These are phyloP conservation scores for Telmatherina bonti DNA, from an alignment of 2,797 vertebrate genomes.

Conservation along the genomic window DNA sequence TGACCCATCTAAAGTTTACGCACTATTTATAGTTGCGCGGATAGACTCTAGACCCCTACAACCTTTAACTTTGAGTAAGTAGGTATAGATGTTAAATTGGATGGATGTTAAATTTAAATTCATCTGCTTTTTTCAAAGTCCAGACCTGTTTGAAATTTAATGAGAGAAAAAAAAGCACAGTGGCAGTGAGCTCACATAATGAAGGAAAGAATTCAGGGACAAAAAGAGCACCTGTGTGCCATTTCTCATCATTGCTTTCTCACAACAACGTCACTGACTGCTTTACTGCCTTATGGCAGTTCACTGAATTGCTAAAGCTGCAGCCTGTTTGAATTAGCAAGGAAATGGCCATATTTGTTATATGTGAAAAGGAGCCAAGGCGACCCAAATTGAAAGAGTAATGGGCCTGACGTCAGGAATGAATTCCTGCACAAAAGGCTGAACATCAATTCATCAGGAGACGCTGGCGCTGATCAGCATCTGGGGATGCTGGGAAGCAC, in stretches of 20 bases:
- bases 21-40: too few species aligned
- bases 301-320: slow-evolving; percentile 64
- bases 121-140: slow-evolving; percentile 4
- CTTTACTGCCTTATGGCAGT: slow-evolving; percentile 65
- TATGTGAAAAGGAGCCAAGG: slow-evolving; percentile 79
- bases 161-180: slow-evolving; percentile 29
- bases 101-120: slow-evolving; percentile 29
- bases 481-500: slow-evolving; percentile 45
- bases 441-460: slow-evolving; percentile 88
- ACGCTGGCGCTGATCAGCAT: slow-evolving; percentile 82
- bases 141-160: slow-evolving; percentile 44
- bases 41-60: too few species aligned
- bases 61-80: too few species aligned
- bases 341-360: slow-evolving; percentile 80
- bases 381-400: slow-evolving; percentile 87
- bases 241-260: slow-evolving; percentile 78
- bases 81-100: too few species aligned
- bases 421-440: slow-evolving; percentile 74
- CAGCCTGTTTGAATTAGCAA: slow-evolving; percentile 66
- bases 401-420: slow-evolving; percentile 81
- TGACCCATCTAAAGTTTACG: too few species aligned
- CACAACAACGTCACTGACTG: slow-evolving; percentile 56
- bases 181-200: slow-evolving; percentile 43
- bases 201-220: slow-evolving; percentile 54
- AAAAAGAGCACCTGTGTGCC: slow-evolving; percentile 76